Base-by-base conservation (phyloP, 2,888 invertebrate genomes). In the Pristionchus mayeri region DNA sequence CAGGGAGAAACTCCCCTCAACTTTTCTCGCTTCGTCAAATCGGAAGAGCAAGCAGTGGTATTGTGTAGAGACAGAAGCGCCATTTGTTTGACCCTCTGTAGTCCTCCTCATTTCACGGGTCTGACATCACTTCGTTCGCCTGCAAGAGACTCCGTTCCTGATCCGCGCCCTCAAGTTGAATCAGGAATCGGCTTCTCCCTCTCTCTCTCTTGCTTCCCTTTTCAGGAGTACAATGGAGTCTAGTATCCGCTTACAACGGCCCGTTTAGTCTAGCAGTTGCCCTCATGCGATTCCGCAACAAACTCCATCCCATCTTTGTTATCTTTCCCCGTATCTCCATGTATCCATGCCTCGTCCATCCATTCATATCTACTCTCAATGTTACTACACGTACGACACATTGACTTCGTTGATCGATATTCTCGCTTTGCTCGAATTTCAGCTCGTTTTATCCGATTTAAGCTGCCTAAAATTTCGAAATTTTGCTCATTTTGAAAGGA, bases 1-100 rank as follows among this genome's bases (percentile, higher is more conserved):
- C 7, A 24, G 40, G 4, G 71, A 71, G 71, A 71, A 71, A 71
- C 71, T 71, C 71, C 37, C 71, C n/a, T 71, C 71, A 24, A 71
- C 71, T 71, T 24, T 71, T 71, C 71, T n/a, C 76, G 50, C 50
- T 40, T 18, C 34, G 16, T 40, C 27, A 78, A 78, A 78, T 48
- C 76, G 50, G 50, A 78, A 78, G 76, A 50, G 76, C 76, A 78
- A 78, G 76, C 76, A 78, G 50, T 21, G n/a, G 76, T 78, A 78
- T 78, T 78, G 76, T 76, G 50, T 78, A 24, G 40, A 71, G 40
- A 71, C 71, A 71, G 71, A 44, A 40, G 71, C 40, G 40, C 40
- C 40, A 71, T 71, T 71, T 71, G 71, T 71, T 71, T 71, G 71
- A 71, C 71, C 71, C 71, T n/a, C 34, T 67, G 67, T 67, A 37